Evolutionary conservation across 2,113 vertebrate species (phyloP).

Genomic region (Laterallus jamaicensis): DNA sequence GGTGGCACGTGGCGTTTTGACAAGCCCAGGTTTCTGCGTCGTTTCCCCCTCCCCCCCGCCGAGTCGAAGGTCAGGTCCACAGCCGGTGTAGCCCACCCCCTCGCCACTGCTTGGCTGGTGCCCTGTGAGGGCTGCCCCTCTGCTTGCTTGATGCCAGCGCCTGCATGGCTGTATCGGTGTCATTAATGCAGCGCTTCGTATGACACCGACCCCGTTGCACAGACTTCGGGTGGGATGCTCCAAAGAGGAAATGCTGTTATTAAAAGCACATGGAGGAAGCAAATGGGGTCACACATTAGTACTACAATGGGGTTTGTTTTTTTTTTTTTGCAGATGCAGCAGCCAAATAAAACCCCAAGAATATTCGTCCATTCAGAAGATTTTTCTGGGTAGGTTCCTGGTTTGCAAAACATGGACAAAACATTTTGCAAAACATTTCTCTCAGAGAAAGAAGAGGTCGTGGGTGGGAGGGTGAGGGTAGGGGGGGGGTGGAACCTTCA

Average conservation of each 20-base stretch:
- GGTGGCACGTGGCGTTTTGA: not conserved
- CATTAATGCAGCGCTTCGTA: accelerated
- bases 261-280: not conserved
- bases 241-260: not conserved
- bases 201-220: not conserved
- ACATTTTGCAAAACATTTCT: not conserved
- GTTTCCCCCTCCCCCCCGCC: no score
- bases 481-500: no score
- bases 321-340: not conserved
- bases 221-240: no score
- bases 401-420: not conserved
- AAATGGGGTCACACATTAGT: accelerated
- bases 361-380: not conserved
- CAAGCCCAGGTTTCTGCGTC: not conserved
- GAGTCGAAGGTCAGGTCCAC: not conserved
- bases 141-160: not conserved
- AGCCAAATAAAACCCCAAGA: not conserved
- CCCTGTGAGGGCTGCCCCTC: not conserved
- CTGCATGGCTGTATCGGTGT: not conserved
- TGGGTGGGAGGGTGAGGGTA: no score
- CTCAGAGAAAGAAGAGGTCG: not conserved
- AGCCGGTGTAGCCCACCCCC: accelerated
- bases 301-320: no score
- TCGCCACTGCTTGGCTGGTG: not conserved
- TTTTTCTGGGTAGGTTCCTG: not conserved